phyloP scores from a whole-genome alignment of 2,888 invertebrate species.

The Oscheius sp. region DNA sequence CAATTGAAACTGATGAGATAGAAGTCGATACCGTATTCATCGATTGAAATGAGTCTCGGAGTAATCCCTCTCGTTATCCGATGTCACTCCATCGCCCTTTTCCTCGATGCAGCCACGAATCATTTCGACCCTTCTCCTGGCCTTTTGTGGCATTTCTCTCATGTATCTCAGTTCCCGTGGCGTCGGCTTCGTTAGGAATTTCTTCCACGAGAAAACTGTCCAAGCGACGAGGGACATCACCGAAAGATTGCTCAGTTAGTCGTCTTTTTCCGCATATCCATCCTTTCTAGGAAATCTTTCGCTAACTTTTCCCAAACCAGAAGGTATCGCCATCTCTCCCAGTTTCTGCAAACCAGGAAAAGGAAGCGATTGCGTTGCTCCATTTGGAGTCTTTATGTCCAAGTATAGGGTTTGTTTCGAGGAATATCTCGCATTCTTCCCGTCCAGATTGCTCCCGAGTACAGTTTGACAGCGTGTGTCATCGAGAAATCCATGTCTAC shows the following conservation, averaged over 20 bases:
- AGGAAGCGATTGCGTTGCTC: conserved; percentile 13
- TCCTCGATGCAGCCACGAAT: conserved; percentile 14
- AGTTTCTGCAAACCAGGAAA: conserved; percentile 14
- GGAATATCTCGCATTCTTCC: neutral
- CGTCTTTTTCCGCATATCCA: too few species aligned
- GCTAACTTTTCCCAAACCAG: too few species aligned
- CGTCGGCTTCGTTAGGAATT: neutral
- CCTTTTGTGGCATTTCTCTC: neutral
- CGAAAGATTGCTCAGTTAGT: conserved; percentile 13
- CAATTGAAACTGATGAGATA: too few species aligned
- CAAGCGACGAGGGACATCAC: conserved; percentile 14
- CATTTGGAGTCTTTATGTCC: conserved; percentile 6
- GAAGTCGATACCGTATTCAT: too few species aligned
- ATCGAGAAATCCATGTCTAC: conserved; percentile 62
- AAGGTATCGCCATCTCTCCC: neutral
- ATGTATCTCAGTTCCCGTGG: conserved; percentile 3
- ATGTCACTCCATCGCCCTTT: neutral
- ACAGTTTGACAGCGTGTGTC: conserved; percentile 54
- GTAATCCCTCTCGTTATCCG: too few species aligned
- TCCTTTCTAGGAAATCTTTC: too few species aligned
- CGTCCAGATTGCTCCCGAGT: conserved; percentile 38
- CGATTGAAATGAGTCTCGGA: too few species aligned
- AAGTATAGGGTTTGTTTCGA: conserved; percentile 12
- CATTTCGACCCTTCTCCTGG: neutral
- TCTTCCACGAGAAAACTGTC: conserved; percentile 10